Base-by-base conservation (phyloP, 1,140 invertebrate species). In the Ips typographus region DNA sequence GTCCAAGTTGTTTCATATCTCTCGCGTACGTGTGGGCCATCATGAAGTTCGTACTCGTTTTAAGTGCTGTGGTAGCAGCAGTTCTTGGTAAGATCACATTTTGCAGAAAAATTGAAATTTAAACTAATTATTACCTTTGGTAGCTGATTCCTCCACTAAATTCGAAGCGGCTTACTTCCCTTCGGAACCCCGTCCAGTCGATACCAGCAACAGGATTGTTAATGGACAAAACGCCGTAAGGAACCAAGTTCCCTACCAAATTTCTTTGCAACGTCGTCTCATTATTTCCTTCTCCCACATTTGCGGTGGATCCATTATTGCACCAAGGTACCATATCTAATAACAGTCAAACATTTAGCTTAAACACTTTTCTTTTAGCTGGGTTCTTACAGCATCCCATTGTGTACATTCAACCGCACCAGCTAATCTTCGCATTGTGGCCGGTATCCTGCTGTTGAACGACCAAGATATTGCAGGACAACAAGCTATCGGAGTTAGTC, bases 241-340 rank as follows among this genome's bases (percentile, higher is more conserved):
- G 40, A 66, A 66, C 7, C 71, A 76, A 72, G 71, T 74, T 51
- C 74, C 74, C 3, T 74, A 74, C 64, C 70, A 71, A 66, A 49
- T 76, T 39, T 76, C 74, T 1, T 56, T 70, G 6, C 71, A 72
- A 55, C 49, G 65, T 40, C 60, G 65, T 2, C 6, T 64, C 6
- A 40, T 74, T 2, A 43, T 62, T 8, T 42, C 8, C 8, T 71
- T 41, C 22, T 40, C 2, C 4, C 70, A 71, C 39, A 71, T 71
- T 40, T 71, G 69, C 41, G 69, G 69, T 40, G 69, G 69, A 36
- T 60, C 69, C 6, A 71, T 71, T 39, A 44, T 71, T n/a, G 37
- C 52, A 44, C 55, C 41, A 22, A 58, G 7, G 61, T 68, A 68
- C 2, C 42, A 44, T 40, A 5, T n/a, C 2, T n/a, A n/a, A n/a